These are phyloP conservation scores for Ephestia elutella DNA, from an alignment of 1,140 invertebrate genomes.

Conservation along the genomic window DNA sequence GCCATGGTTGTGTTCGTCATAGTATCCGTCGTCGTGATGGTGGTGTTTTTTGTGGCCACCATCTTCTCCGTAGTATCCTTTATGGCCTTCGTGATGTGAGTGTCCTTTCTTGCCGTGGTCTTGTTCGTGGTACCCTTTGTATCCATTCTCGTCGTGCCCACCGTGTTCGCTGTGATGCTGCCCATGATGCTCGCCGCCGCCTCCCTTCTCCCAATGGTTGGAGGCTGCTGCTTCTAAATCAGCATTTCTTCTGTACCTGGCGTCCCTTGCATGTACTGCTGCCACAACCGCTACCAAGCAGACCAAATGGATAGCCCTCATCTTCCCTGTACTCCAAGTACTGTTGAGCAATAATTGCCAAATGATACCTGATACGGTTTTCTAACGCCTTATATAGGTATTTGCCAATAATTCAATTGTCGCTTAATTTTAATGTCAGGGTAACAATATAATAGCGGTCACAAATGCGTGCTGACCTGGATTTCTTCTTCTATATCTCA, in stretches of 20 bases:
- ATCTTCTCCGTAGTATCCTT: conserved; percentile 81
- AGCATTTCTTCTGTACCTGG: conserved; percentile 58
- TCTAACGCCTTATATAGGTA: conserved; percentile 63
- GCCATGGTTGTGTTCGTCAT: conserved; percentile 81
- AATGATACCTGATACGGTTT: conserved; percentile 62
- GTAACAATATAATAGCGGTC: conserved; percentile 48
- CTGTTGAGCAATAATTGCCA: conserved; percentile 54
- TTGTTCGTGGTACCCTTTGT: conserved; percentile 78
- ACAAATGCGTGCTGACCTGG: conserved; percentile 47
- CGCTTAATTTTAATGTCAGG: conserved; percentile 59
- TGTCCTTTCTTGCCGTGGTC: conserved; percentile 82
- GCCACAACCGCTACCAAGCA: conserved; percentile 36
- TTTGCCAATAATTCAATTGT: conserved; percentile 55
- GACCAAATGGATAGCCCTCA: conserved; percentile 43
- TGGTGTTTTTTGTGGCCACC: conserved; percentile 83
- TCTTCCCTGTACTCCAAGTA: conserved; percentile 42
- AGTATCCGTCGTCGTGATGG: conserved; percentile 82
- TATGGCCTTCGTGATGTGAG: conserved; percentile 80
- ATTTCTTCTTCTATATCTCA: conserved; percentile 29
- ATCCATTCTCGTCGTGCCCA: conserved; percentile 60
- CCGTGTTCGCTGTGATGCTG: conserved; percentile 71
- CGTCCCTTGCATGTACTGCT: conserved; percentile 40
- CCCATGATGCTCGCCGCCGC: conserved; percentile 69
- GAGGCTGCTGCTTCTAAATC: conserved; percentile 74
- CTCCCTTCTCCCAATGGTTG: conserved; percentile 75